phyloP scores from a whole-genome alignment of 2,888 invertebrate genomes.

The Xylocampa areola region DNA sequence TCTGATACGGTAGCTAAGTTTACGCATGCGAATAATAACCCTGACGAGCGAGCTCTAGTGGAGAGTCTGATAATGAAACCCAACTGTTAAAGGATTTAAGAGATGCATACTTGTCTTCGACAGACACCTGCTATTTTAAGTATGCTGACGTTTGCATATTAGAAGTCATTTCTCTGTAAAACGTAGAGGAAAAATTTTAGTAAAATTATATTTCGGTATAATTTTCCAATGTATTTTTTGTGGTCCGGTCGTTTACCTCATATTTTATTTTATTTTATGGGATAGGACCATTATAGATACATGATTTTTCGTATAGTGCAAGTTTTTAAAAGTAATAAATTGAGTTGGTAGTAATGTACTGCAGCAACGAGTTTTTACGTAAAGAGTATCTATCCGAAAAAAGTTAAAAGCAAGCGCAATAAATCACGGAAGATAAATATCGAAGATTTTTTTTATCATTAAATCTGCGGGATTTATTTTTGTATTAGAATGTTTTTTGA shows the following conservation, averaged over 20 bases:
- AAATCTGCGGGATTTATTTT: too few relatives aligned
- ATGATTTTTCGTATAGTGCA: background rate
- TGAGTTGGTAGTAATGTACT: background rate
- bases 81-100: slow-evolving; percentile 76
- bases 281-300: too few relatives aligned
- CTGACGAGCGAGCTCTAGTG: slow-evolving; percentile 75
- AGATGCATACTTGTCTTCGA: slow-evolving; percentile 61
- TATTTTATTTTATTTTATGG: too few relatives aligned
- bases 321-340: slow-evolving; percentile 2
- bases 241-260: background rate
- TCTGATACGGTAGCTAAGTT: slow-evolving; percentile 75
- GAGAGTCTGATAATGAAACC: slow-evolving; percentile 80
- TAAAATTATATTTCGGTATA: slow-evolving; percentile 7
- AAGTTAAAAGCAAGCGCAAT: too few relatives aligned
- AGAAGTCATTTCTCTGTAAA: background rate
- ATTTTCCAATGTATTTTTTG: slow-evolving; percentile 1
- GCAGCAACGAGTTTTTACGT: background rate
- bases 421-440: background rate
- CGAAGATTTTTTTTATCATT: too few relatives aligned
- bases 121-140: slow-evolving; percentile 39
- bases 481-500: too few relatives aligned
- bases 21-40: slow-evolving; percentile 85
- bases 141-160: slow-evolving; percentile 17
- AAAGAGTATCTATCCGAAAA: too few relatives aligned
- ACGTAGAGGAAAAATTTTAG: background rate